These are phyloP conservation scores for Nomada ruficornis DNA, from an alignment of 2,888 invertebrate genomes.

Conservation along the genomic window DNA sequence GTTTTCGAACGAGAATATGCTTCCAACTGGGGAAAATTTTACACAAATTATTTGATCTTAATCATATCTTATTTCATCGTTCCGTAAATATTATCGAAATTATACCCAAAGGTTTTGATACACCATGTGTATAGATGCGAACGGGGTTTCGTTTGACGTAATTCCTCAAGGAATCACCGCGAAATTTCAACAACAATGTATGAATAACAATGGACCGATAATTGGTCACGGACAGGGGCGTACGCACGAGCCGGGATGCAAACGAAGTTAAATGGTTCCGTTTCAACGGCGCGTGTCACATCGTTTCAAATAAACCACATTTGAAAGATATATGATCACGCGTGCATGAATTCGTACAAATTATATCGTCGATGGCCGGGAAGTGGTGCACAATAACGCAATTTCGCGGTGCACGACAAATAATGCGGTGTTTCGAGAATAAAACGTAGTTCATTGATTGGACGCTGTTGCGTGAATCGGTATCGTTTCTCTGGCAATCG, in stretches of 20 bases:
- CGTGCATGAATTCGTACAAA: conserved; percentile 46
- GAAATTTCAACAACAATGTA: conserved; percentile 16
- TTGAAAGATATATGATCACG: conserved; percentile 60
- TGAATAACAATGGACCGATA: conserved; percentile 43
- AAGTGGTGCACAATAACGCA: conserved; percentile 31
- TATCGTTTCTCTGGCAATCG: not conserved
- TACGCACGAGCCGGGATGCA: conserved; percentile 35
- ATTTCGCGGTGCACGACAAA: conserved; percentile 29
- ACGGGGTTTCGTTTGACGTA: not conserved
- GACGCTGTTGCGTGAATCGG: too few species aligned
- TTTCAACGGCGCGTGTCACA: conserved; percentile 26
- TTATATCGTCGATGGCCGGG: conserved; percentile 38
- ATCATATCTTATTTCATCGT: too few species aligned
- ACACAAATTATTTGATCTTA: too few species aligned
- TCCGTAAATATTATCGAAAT: not conserved
- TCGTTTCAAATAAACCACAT: conserved; percentile 52
- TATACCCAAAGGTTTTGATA: not conserved
- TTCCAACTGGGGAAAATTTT: too few species aligned
- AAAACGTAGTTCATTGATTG: conserved; percentile 19
- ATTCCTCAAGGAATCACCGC: conserved; percentile 26
- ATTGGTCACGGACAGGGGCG: conserved; percentile 44
- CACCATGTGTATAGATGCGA: not conserved
- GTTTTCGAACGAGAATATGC: too few species aligned
- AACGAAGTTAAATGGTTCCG: conserved; percentile 54
- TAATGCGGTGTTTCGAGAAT: conserved; percentile 25